A percentile compares a stretch with the other conserved stretches of the same genome.
These are phyloP conservation scores for Champsocephalus gunnari DNA, from an alignment of 2,797 vertebrate species.

Conservation along the genomic window DNA sequence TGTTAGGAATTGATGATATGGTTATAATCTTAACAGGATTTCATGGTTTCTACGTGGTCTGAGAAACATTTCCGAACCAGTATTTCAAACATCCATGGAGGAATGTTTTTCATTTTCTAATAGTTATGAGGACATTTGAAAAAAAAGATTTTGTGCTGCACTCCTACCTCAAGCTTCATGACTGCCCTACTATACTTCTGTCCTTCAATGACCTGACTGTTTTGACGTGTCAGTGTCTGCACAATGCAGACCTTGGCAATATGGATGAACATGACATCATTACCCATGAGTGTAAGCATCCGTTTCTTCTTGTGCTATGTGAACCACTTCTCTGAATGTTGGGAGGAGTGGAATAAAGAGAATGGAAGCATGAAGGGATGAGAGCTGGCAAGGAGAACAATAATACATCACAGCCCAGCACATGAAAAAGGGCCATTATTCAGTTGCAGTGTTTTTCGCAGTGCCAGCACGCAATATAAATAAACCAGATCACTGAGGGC, in stretches of 20 bases:
- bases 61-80: conserved; percentile 25
- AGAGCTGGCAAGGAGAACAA: conserved; percentile 30
- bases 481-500: conserved; percentile 16
- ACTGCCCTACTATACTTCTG: conserved; percentile 2
- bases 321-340: conserved; percentile 35
- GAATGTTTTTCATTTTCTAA: conserved; percentile 25
- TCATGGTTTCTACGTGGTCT: conserved; percentile 14
- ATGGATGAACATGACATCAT: conserved; percentile 53
- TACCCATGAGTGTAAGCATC: conserved; percentile 48
- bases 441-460: conserved; percentile 22
- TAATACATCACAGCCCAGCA: conserved; percentile 2
- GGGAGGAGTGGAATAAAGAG: conserved; percentile 27
- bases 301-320: conserved; percentile 40
- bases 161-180: conserved; percentile 9
- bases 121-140: conserved; percentile 13
- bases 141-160: conserved; percentile 20
- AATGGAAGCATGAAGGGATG: conserved; percentile 25
- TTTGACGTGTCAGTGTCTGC: conserved; percentile 29
- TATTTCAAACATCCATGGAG: conserved; percentile 7
- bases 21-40: conserved; percentile 24
- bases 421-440: conserved; percentile 26
- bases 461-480: conserved; percentile 17
- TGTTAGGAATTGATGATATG: conserved; percentile 10
- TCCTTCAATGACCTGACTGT: conserved; percentile 23
- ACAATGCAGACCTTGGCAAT: conserved; percentile 13